Base-by-base conservation (phyloP, 2,113 vertebrate genomes). In the Psephotus haematonotus region DNA sequence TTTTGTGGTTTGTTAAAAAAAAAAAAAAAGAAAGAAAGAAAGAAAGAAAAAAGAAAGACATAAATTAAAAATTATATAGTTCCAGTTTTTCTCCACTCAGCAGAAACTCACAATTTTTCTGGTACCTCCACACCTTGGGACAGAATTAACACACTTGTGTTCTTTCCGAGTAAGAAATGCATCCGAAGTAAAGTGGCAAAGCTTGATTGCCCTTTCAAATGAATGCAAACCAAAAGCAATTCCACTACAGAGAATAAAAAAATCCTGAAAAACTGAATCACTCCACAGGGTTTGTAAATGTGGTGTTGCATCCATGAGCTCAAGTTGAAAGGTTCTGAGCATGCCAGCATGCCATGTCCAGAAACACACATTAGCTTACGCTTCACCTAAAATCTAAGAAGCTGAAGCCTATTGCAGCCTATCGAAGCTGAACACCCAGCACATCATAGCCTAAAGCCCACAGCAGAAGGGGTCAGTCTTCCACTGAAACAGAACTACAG, bases 311-410 rank as follows among this genome's bases (percentile, higher is more conserved):
- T 70, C 50, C 41, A 59, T 1, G 7, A 70, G 72, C 14, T 82
- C 35, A 65, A 7, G 22, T 47, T 33, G 31, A 64, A 91, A 85
- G 41, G 4, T 52, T 49, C 35, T 62, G 28, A 82, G 35, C 39
- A 80, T 0, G 0, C 18, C 17, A 25, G 52, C 31, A 68, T 2
- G 1, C 46, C 33, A 12, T 7, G 6, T n/a, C 59, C 86, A 83
- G 46, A 86, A 77, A 77, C 12, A 74, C 2, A 5, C 16, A 39
- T 33, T 59, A 81, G 5, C 46, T 81, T 55, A 49, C 6, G 3
- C 39, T 76, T 71, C 85, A 53, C 11, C 7, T 63, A 53, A 69
- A 87, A 49, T 24, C 19, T 5, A 80, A 1, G 17, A 35, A 55
- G 10, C 8, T 69, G 23, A 77, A 74, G 37, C n/a, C 33, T 41